Evolutionary conservation across 2,888 invertebrate genomes (phyloP).

Genomic region (Lutraria lutraria): DNA sequence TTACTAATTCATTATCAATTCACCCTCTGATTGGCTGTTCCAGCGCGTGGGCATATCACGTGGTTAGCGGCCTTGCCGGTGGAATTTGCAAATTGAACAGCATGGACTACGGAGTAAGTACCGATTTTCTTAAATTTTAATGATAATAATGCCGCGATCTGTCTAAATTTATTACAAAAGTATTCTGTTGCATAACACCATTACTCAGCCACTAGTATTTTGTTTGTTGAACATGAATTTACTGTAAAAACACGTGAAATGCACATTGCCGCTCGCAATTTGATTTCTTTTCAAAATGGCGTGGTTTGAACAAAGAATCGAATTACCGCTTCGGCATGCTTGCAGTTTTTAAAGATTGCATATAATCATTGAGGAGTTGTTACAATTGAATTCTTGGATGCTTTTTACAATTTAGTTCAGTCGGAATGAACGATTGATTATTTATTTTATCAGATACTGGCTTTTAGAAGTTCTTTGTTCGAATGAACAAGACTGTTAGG

Average conservation of each 20-base stretch:
- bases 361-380: no score
- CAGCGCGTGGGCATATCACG: conserved; percentile 25
- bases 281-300: conserved; percentile 2
- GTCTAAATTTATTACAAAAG: neutral
- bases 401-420: no score
- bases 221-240: neutral
- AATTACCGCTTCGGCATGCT: neutral
- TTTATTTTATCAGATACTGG: no score
- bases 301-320: conserved; percentile 2
- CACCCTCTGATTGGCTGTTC: neutral
- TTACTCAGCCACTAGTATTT: neutral
- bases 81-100: conserved; percentile 24
- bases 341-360: no score
- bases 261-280: neutral
- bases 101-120: conserved; percentile 45
- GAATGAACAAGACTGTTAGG: no score
- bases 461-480: no score
- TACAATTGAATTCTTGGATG: no score
- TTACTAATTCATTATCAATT: neutral
- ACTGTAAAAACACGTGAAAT: neutral
- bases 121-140: conserved; percentile 1
- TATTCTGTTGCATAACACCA: neutral
- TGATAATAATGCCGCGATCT: neutral
- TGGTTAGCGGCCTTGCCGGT: conserved; percentile 25
- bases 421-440: no score